Conservation (phyloP, 2,888 invertebrate species). For the Sthenelais limicola region DNA sequence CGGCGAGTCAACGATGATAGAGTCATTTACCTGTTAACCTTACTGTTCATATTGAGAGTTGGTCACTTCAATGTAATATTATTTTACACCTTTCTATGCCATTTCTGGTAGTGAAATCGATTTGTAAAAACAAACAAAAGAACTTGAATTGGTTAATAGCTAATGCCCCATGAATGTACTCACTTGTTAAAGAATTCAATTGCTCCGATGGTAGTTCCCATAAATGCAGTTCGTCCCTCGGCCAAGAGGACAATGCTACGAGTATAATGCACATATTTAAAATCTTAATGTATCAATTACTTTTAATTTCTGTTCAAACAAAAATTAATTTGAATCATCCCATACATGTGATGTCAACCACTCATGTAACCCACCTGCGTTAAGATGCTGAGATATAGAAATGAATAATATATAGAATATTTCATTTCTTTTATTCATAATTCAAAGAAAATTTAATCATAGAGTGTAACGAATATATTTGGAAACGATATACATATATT, state of each 20-base stretch:
- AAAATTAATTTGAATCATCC: background rate
- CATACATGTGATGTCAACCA: too few species aligned
- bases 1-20: too few species aligned
- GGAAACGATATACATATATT: background rate
- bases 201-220: slow-evolving; percentile 80
- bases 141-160: too few species aligned
- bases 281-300: background rate
- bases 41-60: too few species aligned
- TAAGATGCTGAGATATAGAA: too few species aligned
- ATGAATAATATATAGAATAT: background rate
- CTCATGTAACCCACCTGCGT: too few species aligned
- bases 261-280: slow-evolving; percentile 39
- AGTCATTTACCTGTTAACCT: too few species aligned
- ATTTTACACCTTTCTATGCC: too few species aligned
- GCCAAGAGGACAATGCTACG: slow-evolving; percentile 81
- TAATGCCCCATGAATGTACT: too few species aligned
- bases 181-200: slow-evolving; percentile 70
- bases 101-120: too few species aligned
- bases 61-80: too few species aligned
- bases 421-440: slow-evolving; percentile 65
- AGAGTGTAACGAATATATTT: background rate
- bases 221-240: slow-evolving; percentile 87
- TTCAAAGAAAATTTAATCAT: background rate
- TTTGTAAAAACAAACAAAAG: background rate
- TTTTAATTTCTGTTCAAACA: background rate